A percentile compares a stretch with the other conserved stretches of the same genome.
These are phyloP conservation scores for Acropora tenuis DNA, from an alignment of 64 coral and sea anemone genomes.

Conservation along the genomic window DNA sequence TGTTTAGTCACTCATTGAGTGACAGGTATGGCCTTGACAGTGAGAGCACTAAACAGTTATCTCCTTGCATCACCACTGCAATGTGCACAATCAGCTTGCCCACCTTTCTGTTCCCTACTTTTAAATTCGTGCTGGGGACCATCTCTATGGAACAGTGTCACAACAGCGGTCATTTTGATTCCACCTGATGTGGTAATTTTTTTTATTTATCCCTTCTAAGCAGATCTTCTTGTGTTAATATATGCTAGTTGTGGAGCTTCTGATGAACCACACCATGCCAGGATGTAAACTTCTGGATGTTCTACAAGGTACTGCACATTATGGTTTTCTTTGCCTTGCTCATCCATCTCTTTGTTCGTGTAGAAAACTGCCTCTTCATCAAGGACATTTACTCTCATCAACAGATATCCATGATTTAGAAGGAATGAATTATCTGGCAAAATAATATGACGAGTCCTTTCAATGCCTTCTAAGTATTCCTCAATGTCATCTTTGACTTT, in stretches of 20 bases:
- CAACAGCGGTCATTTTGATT: slow-evolving; percentile 43
- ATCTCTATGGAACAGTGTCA: slow-evolving; percentile 58
- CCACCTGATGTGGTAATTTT: slow-evolving; percentile 41
- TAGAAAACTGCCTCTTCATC: slow-evolving; percentile 26
- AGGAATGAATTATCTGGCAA: no score
- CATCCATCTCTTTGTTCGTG: slow-evolving; percentile 68
- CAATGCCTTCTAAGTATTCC: no score
- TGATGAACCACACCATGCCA: slow-evolving; percentile 74
- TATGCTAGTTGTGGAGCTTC: slow-evolving; percentile 56
- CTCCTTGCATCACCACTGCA: slow-evolving; percentile 76
- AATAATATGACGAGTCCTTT: no score
- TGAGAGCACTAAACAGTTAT: slow-evolving; percentile 54
- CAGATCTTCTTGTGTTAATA: slow-evolving; percentile 58
- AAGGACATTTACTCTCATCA: no score
- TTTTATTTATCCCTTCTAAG: not conserved
- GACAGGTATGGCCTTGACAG: no score
- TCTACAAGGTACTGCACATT: slow-evolving; percentile 62
- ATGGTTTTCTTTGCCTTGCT: slow-evolving; percentile 70
- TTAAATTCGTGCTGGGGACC: slow-evolving; percentile 52
- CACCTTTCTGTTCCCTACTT: slow-evolving; percentile 22
- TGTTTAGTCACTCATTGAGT: no score
- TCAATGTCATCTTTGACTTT: no score
- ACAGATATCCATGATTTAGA: no score
- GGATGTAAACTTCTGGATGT: slow-evolving; percentile 70
- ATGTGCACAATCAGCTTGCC: slow-evolving; percentile 9